A percentile compares a stretch with the other conserved stretches of the same genome.
phyloP scores from a whole-genome alignment of 2,113 vertebrate species.

The Hippocampus guttulatus region DNA sequence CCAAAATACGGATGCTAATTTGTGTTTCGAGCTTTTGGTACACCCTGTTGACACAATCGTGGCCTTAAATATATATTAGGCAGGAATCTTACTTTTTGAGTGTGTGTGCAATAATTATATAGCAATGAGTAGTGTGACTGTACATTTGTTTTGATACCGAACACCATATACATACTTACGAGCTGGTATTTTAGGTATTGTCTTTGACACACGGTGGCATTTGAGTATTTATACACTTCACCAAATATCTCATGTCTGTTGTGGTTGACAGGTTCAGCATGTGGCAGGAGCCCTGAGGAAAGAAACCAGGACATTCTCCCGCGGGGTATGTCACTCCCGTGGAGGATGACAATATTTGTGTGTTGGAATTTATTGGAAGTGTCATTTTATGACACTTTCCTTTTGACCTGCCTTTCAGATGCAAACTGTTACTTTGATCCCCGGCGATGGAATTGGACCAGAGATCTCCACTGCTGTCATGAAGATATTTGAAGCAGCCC shows the following conservation, averaged over 20 bases:
- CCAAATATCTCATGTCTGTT: neutral
- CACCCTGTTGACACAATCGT: neutral
- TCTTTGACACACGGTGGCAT: neutral
- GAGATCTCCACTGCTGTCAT: constrained; percentile 89
- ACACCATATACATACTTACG: neutral
- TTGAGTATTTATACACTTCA: neutral
- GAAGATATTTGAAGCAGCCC: constrained; percentile 92
- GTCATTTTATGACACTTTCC: constrained; percentile 1
- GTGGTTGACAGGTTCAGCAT: constrained; percentile 73
- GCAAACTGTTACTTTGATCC: constrained; percentile 92
- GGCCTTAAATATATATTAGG: neutral
- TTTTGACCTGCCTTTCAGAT: constrained; percentile 66
- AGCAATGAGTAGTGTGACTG: neutral
- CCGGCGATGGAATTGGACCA: constrained; percentile 94
- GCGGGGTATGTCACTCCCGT: constrained; percentile 75
- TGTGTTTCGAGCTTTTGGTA: neutral
- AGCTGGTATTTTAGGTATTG: neutral
- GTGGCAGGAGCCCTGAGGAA: constrained; percentile 78
- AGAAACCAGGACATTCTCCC: constrained; percentile 77
- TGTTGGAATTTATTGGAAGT: neutral
- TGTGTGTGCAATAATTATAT: neutral
- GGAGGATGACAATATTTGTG: neutral
- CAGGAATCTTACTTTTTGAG: neutral
- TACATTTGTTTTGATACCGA: neutral
- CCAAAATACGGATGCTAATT: neutral